Conservation (phyloP, 2,113 vertebrate species). For the Stegastes partitus region DNA sequence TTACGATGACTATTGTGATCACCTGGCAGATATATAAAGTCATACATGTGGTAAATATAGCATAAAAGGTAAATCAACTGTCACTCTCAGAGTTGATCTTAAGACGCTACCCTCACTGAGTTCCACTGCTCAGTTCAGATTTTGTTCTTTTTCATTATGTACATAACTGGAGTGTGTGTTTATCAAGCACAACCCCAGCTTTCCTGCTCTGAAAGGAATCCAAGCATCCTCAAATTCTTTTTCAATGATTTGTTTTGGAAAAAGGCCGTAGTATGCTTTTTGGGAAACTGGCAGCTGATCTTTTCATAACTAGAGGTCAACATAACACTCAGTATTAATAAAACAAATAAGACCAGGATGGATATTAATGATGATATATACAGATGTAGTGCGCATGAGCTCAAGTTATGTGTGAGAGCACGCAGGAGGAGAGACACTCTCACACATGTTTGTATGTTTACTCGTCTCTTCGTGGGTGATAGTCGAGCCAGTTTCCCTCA, state of each 20-base stretch:
- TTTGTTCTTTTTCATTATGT: constrained; percentile 8
- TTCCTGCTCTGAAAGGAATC: constrained; percentile 36
- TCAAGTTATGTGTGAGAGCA: constrained; percentile 55
- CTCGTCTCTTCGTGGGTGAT: constrained; percentile 43
- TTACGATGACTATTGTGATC: constrained; percentile 19
- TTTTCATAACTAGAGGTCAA: constrained; percentile 60
- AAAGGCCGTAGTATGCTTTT: constrained; percentile 44
- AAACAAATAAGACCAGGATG: constrained; percentile 55
- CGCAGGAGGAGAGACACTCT: constrained; percentile 39
- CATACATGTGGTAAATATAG: constrained; percentile 33
- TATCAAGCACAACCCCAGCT: constrained; percentile 25
- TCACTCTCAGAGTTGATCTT: constrained; percentile 16
- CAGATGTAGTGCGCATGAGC: constrained; percentile 43
- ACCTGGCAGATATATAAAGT: constrained; percentile 10
- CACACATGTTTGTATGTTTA: constrained; percentile 62
- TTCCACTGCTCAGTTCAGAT: constrained; percentile 14
- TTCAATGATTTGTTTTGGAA: constrained; percentile 51
- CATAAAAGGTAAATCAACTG: constrained; percentile 19
- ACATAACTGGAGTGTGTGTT: constrained; percentile 37
- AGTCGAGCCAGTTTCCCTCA: constrained; percentile 65
- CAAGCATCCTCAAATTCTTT: constrained; percentile 46
- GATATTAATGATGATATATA: constrained; percentile 66
- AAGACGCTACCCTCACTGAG: constrained; percentile 9
- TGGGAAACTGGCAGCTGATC: constrained; percentile 51
- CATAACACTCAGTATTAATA: constrained; percentile 62